phyloP scores from a whole-genome alignment of 1,140 invertebrate species.

The Drosophila elegans region DNA sequence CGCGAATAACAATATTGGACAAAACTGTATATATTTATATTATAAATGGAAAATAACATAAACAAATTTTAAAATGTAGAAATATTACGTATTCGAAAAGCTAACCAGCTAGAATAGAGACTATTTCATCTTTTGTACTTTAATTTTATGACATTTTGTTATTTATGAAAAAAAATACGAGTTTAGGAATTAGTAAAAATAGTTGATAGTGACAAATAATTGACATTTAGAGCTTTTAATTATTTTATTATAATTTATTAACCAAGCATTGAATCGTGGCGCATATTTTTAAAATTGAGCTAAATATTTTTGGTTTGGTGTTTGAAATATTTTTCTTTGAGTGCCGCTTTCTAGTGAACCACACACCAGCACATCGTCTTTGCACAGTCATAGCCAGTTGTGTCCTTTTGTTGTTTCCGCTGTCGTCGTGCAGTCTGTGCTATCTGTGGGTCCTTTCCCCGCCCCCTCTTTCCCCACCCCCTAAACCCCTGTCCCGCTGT shows the following conservation, averaged over 20 bases:
- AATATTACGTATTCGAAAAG: conserved; percentile 2
- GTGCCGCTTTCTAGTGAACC: conserved; percentile 27
- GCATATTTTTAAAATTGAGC: too few relatives aligned
- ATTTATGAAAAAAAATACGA: background rate
- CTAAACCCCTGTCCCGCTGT: too few relatives aligned
- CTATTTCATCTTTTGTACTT: background rate
- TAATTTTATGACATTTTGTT: background rate
- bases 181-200: too few relatives aligned
- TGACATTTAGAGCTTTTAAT: background rate
- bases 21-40: too few relatives aligned
- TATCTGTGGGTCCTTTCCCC: conserved; percentile 40
- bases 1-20: too few relatives aligned
- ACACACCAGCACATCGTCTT: conserved; percentile 42
- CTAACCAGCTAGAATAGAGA: background rate
- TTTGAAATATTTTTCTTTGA: conserved; percentile 3
- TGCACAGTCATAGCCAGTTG: conserved; percentile 62
- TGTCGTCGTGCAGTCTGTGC: conserved; percentile 53
- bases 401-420: conserved; percentile 80
- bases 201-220: background rate
- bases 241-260: background rate
- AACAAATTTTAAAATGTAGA: too few relatives aligned
- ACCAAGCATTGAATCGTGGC: background rate
- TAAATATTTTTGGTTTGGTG: background rate
- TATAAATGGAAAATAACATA: too few relatives aligned
- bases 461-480: background rate